Percentiles rank a stretch among this genome's conserved stretches.
Evolutionary conservation across 2,113 vertebrate species (phyloP).

Genomic region (Procavia capensis): DNA sequence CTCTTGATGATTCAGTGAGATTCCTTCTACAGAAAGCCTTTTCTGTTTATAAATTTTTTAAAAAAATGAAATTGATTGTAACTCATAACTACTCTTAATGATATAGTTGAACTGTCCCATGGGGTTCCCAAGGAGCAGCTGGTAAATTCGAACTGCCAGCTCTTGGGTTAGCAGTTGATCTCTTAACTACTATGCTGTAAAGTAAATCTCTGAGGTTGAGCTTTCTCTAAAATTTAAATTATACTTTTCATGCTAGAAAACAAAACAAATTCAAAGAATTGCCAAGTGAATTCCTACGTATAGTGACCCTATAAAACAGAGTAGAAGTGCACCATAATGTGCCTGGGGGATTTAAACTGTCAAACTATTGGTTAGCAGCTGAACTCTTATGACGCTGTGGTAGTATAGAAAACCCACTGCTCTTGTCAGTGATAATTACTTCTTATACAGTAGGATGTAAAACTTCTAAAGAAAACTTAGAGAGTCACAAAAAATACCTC

Average conservation of each 20-base stretch:
- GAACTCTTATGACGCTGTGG: neutral
- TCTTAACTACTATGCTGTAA: neutral
- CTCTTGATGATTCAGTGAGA: neutral
- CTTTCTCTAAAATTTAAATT: neutral
- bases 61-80: too few species aligned
- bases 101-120: too few species aligned
- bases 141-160: too few species aligned
- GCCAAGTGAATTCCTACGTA: too few species aligned
- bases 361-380: too few species aligned
- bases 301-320: too few species aligned
- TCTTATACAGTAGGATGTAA: neutral
- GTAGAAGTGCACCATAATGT: too few species aligned
- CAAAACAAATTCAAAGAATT: too few species aligned
- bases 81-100: too few species aligned
- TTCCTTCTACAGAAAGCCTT: neutral
- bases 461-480: neutral
- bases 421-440: neutral
- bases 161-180: too few species aligned
- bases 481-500: neutral
- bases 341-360: too few species aligned
- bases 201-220: neutral
- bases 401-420: neutral
- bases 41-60: neutral
- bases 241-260: neutral
- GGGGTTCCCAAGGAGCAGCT: too few species aligned